phyloP scores from a whole-genome alignment of 1,140 invertebrate genomes.

The Pseudomyrmex concolor region DNA sequence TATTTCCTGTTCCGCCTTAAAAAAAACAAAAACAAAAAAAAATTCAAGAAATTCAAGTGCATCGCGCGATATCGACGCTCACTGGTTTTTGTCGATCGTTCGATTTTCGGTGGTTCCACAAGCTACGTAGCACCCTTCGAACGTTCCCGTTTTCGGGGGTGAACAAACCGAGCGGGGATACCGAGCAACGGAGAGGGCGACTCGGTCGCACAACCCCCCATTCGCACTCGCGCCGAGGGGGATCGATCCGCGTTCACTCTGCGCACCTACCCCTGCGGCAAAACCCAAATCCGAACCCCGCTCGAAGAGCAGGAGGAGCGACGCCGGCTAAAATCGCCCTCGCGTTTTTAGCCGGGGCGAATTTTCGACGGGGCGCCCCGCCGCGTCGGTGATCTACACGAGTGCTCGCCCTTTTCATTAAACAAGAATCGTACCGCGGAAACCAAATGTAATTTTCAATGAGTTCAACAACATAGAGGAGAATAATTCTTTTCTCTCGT shows the following conservation, averaged over 20 bases:
- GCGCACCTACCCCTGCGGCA: constrained; percentile 64
- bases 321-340: constrained; percentile 40
- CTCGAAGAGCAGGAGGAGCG: constrained; percentile 60
- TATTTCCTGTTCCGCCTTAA: constrained; percentile 2
- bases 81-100: constrained; percentile 1
- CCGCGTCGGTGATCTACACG: constrained; percentile 1
- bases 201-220: constrained; percentile 70
- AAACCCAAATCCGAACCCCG: constrained; percentile 71
- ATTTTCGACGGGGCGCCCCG: constrained; percentile 27
- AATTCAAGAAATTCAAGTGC: neutral
- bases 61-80: neutral
- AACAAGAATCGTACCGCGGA: constrained; percentile 2
- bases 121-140: constrained; percentile 33
- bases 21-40: neutral
- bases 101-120: constrained; percentile 40
- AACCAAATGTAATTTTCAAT: constrained; percentile 3
- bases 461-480: neutral
- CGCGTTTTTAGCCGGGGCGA: constrained; percentile 51
- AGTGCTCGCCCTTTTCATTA: constrained; percentile 25
- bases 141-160: constrained; percentile 73
- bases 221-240: constrained; percentile 73
- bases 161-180: constrained; percentile 64
- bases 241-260: constrained; percentile 78
- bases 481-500: neutral
- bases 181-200: constrained; percentile 71